phyloP scores from a whole-genome alignment of 2,797 vertebrate species.

The Sandelia bainsii region DNA sequence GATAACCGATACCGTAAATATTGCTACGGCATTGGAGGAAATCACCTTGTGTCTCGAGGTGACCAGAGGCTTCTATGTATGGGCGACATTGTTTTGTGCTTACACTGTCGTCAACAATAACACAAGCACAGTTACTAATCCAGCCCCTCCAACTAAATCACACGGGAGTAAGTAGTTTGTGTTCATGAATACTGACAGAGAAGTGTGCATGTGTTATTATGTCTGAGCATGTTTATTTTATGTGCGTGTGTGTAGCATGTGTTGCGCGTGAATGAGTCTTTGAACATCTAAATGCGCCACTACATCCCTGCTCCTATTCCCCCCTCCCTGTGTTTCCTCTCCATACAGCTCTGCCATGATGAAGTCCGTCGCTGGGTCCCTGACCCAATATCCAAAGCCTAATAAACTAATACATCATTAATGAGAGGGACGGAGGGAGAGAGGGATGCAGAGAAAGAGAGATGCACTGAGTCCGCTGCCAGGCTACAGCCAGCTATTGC shows the following conservation, averaged over 20 bases:
- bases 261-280: conserved; percentile 28
- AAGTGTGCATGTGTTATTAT: conserved; percentile 54
- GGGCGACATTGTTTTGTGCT: conserved; percentile 44
- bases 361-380: conserved; percentile 80
- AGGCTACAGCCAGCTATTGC: conserved; percentile 68
- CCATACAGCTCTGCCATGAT: conserved; percentile 67
- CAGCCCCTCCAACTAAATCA: conserved; percentile 70
- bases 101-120: conserved; percentile 29
- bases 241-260: conserved; percentile 49
- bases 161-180: conserved; percentile 65
- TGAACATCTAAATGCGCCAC: conserved; percentile 66
- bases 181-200: conserved; percentile 77
- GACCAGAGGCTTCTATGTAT: conserved; percentile 38
- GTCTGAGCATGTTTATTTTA: conserved; percentile 67
- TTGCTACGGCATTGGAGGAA: conserved; percentile 64
- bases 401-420: conserved; percentile 85
- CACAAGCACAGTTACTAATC: conserved; percentile 47
- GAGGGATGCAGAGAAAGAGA: conserved; percentile 56
- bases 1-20: conserved; percentile 11
- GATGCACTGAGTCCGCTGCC: conserved; percentile 62
- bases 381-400: conserved; percentile 81
- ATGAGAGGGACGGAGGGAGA: conserved; percentile 69
- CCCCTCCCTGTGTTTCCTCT: conserved; percentile 68
- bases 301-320: conserved; percentile 48
- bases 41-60: conserved; percentile 45